Evolutionary conservation across 2,113 vertebrate species (phyloP).

Genomic region (Oceanites oceanicus): DNA sequence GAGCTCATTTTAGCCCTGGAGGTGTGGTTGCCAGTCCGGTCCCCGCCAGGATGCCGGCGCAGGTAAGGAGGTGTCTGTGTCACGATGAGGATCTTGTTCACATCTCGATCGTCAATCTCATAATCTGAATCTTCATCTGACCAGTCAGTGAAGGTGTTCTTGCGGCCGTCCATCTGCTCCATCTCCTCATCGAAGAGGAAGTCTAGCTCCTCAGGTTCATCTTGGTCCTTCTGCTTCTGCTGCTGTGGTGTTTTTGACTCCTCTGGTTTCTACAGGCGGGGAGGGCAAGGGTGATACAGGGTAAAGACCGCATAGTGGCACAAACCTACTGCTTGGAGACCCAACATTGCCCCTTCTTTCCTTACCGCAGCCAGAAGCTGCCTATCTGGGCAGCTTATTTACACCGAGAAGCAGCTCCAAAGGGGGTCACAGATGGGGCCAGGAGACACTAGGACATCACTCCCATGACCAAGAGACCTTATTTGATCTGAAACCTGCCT

Average conservation of each 20-base stretch:
- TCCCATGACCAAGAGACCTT: background rate
- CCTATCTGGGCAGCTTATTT: background rate
- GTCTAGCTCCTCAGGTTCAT: conserved; percentile 95
- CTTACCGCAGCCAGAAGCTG: background rate
- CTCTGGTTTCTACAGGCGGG: conserved; percentile 76
- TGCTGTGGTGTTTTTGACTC: conserved; percentile 70
- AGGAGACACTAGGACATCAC: background rate
- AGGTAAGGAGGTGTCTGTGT: conserved; percentile 96
- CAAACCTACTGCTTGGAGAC: background rate
- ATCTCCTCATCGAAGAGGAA: conserved; percentile 99
- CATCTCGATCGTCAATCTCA: conserved; percentile 92
- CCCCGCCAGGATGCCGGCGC: conserved; percentile 93
- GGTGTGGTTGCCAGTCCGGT: conserved; percentile 93
- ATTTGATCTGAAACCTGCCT: background rate
- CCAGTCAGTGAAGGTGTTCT: conserved; percentile 98
- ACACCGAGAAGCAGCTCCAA: background rate
- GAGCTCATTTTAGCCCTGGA: conserved; percentile 92
- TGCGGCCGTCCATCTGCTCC: conserved; percentile 95
- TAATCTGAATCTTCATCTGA: conserved; percentile 95
- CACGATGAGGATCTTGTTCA: conserved; percentile 99
- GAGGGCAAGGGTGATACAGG: background rate
- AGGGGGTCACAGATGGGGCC: background rate
- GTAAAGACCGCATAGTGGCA: rapidly evolving
- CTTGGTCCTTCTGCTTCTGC: conserved; percentile 81
- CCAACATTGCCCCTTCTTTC: background rate